Conservation (phyloP, 1,140 invertebrate genomes). For the Aphelenchoides avenae region DNA sequence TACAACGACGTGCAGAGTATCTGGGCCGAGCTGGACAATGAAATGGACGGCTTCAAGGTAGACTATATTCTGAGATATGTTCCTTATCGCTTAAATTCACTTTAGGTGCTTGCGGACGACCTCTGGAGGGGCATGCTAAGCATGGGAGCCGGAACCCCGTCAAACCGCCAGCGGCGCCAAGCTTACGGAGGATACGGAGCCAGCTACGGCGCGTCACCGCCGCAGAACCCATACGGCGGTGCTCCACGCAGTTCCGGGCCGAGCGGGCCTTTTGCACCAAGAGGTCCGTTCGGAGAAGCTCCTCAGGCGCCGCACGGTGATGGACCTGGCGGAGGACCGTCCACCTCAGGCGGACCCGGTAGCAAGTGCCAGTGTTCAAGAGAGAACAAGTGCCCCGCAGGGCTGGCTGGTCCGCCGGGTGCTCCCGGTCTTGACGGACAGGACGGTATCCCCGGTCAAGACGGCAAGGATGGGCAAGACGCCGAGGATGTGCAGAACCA, state of each 20-base stretch:
- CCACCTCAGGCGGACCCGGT: constrained; percentile 1
- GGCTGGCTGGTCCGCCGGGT: constrained; percentile 33
- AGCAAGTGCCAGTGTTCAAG: constrained; percentile 16
- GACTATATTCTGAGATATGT: not conserved
- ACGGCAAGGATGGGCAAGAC: constrained; percentile 38
- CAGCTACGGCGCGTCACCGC: not conserved
- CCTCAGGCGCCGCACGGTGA: no score
- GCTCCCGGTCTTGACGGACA: constrained; percentile 21
- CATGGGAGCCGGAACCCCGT: constrained; percentile 51
- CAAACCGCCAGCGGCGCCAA: constrained; percentile 53
- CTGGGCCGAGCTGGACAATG: constrained; percentile 51
- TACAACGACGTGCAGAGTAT: constrained; percentile 55
- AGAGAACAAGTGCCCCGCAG: constrained; percentile 37
- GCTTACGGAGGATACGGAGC: constrained; percentile 51
- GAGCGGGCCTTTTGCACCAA: not conserved
- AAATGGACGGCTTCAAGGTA: constrained; percentile 52
- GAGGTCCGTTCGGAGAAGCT: no score
- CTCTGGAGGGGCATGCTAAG: constrained; percentile 51
- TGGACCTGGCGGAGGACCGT: not conserved
- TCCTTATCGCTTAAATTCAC: constrained; percentile 2
- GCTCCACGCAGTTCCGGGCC: constrained; percentile 5
- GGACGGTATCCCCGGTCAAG: constrained; percentile 32
- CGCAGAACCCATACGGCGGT: no score
- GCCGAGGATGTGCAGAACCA: constrained; percentile 44
- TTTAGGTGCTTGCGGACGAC: constrained; percentile 48